Evolutionary conservation across 2,888 invertebrate species (phyloP), one percentile per base, ranked within the genome.

Genomic region (Anorthoa munda): DNA sequence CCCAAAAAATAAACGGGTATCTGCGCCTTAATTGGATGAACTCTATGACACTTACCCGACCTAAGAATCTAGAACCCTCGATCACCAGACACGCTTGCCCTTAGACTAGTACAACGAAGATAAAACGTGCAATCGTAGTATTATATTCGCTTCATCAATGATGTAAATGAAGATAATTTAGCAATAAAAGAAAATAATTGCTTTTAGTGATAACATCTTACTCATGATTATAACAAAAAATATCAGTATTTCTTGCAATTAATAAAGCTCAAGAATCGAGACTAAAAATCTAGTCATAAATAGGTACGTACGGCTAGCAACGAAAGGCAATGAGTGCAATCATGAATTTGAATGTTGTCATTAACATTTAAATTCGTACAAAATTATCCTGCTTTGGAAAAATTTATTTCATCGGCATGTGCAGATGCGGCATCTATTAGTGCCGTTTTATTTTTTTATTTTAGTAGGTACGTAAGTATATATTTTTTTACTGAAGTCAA

Each of bases 251-350:
- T 72, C 23, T 75, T 63, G 39, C 55, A 11, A 55, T 55, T 55
- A 48, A 60, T 23, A 46, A 60, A 46, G 15, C n/a, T 12, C 23
- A 17, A n/a, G 46, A 63, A 48, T 48, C 4, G 17, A 23, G 11
- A 48, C 31, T 53, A 46, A 53, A 61, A 75, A 23, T 31, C 18
- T 17, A 31, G 3, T 46, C 13, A 64, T 75, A 31, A 7, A 0
- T 31, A 75, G 17, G 75, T 75, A 75, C 48, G 75, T 75, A 75
- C 48, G n/a, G 76, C 0, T 48, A 48, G 55, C 73, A 73, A 64
- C n/a, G 7, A 26, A 56, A 17, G 17, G 5, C 9, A 4, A 23
- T 50, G n/a, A n/a, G 15, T 26, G 17, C n/a, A 2, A 9, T 39
- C 12, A 39, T 31, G 7, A 31, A 48, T 31, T 61, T 60, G 0